These are phyloP conservation scores for human (Homo sapiens) DNA, from an alignment of 2,113 vertebrate species.

Conservation along the genomic window GRCh38 chr2:31474001-31474500, in stretches of 20 bases:
- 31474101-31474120: background rate
- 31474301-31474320: background rate
- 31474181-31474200: background rate
- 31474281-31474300: background rate
- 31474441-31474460: background rate
- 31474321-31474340: background rate
- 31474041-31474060: background rate
- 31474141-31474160: background rate
- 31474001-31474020: background rate
- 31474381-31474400: background rate
- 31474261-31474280: background rate
- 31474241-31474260: background rate
- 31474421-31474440: background rate
- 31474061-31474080: background rate
- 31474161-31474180: background rate
- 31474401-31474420: background rate
- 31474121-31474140: background rate
- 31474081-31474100: background rate
- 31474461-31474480: background rate
- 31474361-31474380: background rate
- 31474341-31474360: background rate
- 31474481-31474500: background rate
- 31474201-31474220: background rate
- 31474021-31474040: background rate
- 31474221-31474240: too few relatives aligned